Evolutionary conservation across 2,797 vertebrate genomes (phyloP).

Genomic region (Apodemus agrarius): DNA sequence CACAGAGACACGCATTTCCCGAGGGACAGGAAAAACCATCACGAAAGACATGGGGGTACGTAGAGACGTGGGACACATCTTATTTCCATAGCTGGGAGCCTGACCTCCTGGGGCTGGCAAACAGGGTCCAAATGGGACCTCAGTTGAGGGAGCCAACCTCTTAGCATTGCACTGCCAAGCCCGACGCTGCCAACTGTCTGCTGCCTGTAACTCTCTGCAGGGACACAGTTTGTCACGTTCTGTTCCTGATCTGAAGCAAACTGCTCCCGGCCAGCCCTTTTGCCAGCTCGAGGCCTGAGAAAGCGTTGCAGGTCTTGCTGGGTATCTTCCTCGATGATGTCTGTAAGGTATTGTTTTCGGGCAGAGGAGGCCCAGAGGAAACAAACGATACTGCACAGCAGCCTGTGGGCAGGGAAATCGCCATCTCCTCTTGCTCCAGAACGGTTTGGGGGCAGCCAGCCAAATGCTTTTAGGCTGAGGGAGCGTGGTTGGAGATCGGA

Average conservation of each 20-base stretch:
- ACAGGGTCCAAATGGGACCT: conserved; percentile 85
- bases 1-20: conserved; percentile 86
- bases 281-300: conserved; percentile 57
- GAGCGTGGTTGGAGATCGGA: background rate
- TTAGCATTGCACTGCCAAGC: conserved; percentile 84
- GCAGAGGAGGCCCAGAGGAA: conserved; percentile 82
- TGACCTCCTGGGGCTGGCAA: conserved; percentile 85
- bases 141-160: conserved; percentile 87
- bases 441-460: conserved; percentile 74
- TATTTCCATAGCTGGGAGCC: conserved; percentile 78
- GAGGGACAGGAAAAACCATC: conserved; percentile 82
- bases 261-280: conserved; percentile 63
- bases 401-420: conserved; percentile 75
- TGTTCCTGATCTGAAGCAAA: conserved; percentile 64
- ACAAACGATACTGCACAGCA: conserved; percentile 71
- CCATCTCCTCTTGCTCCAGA: conserved; percentile 78
- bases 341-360: conserved; percentile 81
- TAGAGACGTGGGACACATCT: conserved; percentile 58
- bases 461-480: conserved; percentile 56
- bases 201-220: conserved; percentile 48
- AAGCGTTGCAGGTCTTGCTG: conserved; percentile 69
- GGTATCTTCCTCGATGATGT: conserved; percentile 75
- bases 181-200: conserved; percentile 72
- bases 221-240: conserved; percentile 69
- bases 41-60: background rate